Evolutionary conservation across 2,113 vertebrate species (phyloP), one percentile per base, ranked within the genome.

Genomic region (Gobius niger): DNA sequence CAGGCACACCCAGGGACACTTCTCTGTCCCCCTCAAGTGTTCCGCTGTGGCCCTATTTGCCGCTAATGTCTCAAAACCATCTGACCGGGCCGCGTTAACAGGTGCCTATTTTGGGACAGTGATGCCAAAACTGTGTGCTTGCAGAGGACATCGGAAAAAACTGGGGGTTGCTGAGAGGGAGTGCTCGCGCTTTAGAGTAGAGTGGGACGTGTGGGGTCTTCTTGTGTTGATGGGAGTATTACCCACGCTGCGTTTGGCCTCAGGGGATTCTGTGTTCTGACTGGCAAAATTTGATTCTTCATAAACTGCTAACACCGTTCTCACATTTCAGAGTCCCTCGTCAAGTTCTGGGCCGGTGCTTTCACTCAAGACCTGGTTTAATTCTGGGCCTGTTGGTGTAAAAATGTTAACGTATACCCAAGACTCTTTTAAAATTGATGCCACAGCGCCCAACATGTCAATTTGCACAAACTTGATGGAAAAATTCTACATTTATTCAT

Each of bases 51-150:
- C 67, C 44, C 82, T 18, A 50, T 89, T 91, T 88, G 85, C 84
- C 86, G 82, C 81, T 65, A 82, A 87, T 80, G 85, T 91, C 88
- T 92, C 92, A 91, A 92, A 93, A 91, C 91, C 89, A 91, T 90
- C 89, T 91, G 90, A 92, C 86, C 82, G 68, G 77, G 72, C 82
- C 84, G 73, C 68, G 83, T 80, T 86, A 87, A 88, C 63, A 44
- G 81, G 70, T 40, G 59, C 81, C 89, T 92, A 92, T 93, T 93
- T 88, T 87, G 72, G 78, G 88, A 90, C 68, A 77, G 75, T 73
- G 81, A 88, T 92, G 92, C 89, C 89, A 92, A 90, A 92, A 91
- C 86, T 85, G 77, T 87, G 86, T 90, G 90, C 88, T 76, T 60
- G 42, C 72, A 34, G 65, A 15, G 64, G 76, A 67, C 67, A 42